Percentiles rank a stretch among this genome's conserved stretches.
Evolutionary conservation across 2,888 invertebrate genomes (phyloP).

Genomic region (Trisateles emortualis): DNA sequence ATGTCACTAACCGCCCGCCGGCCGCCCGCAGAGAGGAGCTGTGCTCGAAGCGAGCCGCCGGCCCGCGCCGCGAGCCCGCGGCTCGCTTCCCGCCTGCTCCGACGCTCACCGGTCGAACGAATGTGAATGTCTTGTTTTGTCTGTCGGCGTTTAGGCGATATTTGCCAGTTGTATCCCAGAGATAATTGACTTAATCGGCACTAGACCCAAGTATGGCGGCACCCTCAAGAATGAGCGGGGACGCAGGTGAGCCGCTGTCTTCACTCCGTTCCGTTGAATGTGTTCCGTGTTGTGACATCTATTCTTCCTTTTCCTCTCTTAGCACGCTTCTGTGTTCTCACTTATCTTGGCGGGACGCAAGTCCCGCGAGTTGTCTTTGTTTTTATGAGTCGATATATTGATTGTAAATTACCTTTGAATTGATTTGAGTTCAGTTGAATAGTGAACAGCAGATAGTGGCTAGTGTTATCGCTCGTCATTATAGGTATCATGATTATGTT

Average conservation of each 20-base stretch:
- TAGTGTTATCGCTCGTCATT: constrained; percentile 86
- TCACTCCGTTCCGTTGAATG: constrained; percentile 88
- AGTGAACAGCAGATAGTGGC: constrained; percentile 86
- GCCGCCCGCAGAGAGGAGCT: constrained; percentile 44
- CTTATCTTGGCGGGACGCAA: constrained; percentile 85
- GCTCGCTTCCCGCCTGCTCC: constrained; percentile 33
- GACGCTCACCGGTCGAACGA: constrained; percentile 72
- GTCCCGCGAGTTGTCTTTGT: constrained; percentile 84
- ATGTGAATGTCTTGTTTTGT: constrained; percentile 88
- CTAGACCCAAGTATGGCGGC: constrained; percentile 99
- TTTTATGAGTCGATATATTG: constrained; percentile 83
- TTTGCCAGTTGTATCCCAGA: constrained; percentile 99
- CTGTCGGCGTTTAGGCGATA: constrained; percentile 96
- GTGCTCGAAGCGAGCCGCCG: constrained; percentile 46
- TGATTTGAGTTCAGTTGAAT: constrained; percentile 84
- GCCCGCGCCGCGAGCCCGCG: constrained; percentile 49
- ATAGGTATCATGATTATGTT: constrained; percentile 85
- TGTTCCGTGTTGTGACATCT: constrained; percentile 87
- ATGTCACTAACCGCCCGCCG: constrained; percentile 40
- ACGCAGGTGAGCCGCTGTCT: constrained; percentile 97
- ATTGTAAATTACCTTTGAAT: constrained; percentile 84
- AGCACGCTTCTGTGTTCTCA: constrained; percentile 88
- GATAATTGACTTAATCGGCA: constrained; percentile 99
- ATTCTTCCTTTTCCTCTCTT: constrained; percentile 86
- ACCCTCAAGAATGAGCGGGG: constrained; percentile 99